phyloP scores from a whole-genome alignment of 2,113 vertebrate species.

The Myrmophylax atrothorax region DNA sequence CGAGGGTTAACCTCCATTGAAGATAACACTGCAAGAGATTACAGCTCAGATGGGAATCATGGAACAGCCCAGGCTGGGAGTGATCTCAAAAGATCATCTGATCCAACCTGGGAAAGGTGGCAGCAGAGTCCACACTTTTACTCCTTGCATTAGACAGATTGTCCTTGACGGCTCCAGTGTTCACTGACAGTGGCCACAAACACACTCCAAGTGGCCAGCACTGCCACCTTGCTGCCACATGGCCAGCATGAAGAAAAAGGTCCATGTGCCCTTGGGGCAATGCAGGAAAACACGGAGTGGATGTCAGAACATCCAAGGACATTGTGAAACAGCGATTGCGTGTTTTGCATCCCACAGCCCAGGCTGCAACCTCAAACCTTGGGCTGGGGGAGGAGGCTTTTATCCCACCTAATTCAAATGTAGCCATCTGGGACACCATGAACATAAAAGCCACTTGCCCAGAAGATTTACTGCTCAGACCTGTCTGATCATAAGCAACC shows the following conservation, averaged over 20 bases:
- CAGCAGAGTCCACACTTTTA: neutral
- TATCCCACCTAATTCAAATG: accelerated
- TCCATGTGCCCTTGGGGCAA: neutral
- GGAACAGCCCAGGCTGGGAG: neutral
- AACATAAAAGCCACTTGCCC: no score
- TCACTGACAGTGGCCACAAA: neutral
- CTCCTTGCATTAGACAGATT: accelerated
- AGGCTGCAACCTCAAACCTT: neutral
- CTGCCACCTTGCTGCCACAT: neutral
- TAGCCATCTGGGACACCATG: neutral
- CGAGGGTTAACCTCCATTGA: neutral
- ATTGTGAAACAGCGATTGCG: neutral
- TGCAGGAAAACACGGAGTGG: neutral
- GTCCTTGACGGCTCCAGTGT: accelerated
- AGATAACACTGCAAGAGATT: neutral
- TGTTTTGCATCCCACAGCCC: neutral
- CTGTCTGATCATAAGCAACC: accelerated
- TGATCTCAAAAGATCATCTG: neutral
- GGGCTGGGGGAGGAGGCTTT: neutral
- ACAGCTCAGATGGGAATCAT: neutral
- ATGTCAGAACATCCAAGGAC: neutral
- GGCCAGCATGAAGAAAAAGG: neutral
- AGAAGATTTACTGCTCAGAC: neutral
- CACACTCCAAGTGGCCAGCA: neutral
- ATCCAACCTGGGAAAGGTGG: neutral